A percentile compares a stretch with the other conserved stretches of the same genome.
Evolutionary conservation across 2,797 vertebrate genomes (phyloP).

Genomic region (Sebastes matsubarae): DNA sequence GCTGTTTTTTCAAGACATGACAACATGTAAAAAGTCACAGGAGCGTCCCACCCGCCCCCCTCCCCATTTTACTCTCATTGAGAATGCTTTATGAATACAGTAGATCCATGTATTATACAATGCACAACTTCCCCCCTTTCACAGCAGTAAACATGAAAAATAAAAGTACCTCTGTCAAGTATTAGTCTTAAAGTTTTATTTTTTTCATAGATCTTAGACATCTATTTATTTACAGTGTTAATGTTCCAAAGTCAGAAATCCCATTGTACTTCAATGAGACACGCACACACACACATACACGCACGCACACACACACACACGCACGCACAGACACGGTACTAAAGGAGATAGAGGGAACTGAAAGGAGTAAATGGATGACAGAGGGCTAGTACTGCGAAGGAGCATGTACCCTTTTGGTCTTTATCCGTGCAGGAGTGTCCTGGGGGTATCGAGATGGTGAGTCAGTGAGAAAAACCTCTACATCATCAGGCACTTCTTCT

Average conservation of each 20-base stretch:
- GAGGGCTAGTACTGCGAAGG: slow-evolving; percentile 79
- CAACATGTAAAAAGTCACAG: slow-evolving; percentile 70
- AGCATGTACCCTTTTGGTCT: slow-evolving; percentile 97
- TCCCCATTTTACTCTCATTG: slow-evolving; percentile 54
- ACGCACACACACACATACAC: slow-evolving; percentile 47
- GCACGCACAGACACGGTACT: slow-evolving; percentile 73
- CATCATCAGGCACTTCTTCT: slow-evolving; percentile 99
- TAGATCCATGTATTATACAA: slow-evolving; percentile 72
- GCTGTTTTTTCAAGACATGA: slow-evolving; percentile 64
- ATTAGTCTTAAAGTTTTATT: slow-evolving; percentile 65
- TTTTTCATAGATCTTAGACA: slow-evolving; percentile 61
- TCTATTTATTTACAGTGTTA: slow-evolving; percentile 75
- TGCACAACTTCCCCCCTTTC: slow-evolving; percentile 66
- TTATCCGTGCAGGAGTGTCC: slow-evolving; percentile 87
- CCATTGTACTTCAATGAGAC: slow-evolving; percentile 66
- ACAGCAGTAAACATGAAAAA: slow-evolving; percentile 80
- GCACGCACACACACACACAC: slow-evolving; percentile 35
- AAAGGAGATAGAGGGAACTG: slow-evolving; percentile 70
- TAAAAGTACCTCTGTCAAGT: slow-evolving; percentile 79
- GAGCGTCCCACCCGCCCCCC: slow-evolving; percentile 27
- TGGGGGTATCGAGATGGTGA: slow-evolving; percentile 86
- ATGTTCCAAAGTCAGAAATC: slow-evolving; percentile 68
- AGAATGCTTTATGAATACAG: slow-evolving; percentile 84
- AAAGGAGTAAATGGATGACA: slow-evolving; percentile 79
- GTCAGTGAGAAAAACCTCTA: slow-evolving; percentile 96